Evolutionary conservation across 1,140 invertebrate genomes (phyloP).

Genomic region (Carposina sasakii): DNA sequence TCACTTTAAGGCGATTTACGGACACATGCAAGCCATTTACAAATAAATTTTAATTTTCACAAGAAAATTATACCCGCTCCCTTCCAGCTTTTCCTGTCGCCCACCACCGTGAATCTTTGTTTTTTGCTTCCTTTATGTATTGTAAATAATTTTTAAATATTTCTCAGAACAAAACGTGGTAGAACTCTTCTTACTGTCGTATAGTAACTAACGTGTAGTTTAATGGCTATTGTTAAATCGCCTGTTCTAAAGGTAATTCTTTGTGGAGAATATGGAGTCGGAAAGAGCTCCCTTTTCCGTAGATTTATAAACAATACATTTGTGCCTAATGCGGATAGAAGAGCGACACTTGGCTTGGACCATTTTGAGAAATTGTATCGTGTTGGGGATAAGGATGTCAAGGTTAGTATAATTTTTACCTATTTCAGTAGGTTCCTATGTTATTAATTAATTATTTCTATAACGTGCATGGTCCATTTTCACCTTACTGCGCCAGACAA

Average conservation of each 20-base stretch:
- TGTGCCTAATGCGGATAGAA: constrained; percentile 83
- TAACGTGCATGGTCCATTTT: too few species aligned
- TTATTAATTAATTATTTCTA: too few species aligned
- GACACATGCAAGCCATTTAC: too few species aligned
- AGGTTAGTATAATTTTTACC: constrained; percentile 75
- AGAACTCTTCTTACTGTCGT: not conserved
- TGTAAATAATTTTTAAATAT: not conserved
- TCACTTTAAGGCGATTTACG: too few species aligned
- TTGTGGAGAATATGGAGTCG: constrained; percentile 95
- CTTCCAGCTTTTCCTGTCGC: too few species aligned
- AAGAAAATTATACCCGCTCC: too few species aligned
- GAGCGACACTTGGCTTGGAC: constrained; percentile 93
- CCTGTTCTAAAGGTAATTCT: constrained; percentile 95
- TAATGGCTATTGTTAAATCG: constrained; percentile 86
- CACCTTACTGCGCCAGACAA: too few species aligned
- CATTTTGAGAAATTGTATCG: constrained; percentile 88
- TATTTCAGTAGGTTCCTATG: too few species aligned
- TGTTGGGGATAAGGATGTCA: constrained; percentile 83
- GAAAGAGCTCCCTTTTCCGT: constrained; percentile 94
- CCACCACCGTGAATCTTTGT: too few species aligned
- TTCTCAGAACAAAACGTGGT: too few species aligned
- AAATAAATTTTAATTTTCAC: too few species aligned
- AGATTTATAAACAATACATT: constrained; percentile 92
- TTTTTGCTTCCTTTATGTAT: too few species aligned
- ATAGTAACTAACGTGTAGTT: not conserved